Conservation (phyloP, 2,113 vertebrate genomes). For the Callospermophilus lateralis region DNA sequence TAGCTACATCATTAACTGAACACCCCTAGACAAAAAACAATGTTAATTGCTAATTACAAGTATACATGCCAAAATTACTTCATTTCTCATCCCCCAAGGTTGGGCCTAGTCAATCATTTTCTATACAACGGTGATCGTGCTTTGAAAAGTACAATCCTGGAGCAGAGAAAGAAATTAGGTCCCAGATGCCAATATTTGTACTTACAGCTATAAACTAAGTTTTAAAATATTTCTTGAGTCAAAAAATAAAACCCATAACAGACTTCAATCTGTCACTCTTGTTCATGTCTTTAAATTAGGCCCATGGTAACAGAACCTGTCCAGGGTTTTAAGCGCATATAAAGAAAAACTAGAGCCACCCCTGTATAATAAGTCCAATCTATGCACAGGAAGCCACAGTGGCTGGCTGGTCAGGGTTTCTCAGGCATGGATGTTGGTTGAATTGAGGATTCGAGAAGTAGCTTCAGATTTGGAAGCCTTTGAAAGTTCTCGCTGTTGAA, state of each 20-base stretch:
- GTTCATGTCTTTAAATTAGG: neutral
- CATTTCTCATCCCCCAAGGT: neutral
- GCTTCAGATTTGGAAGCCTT: conserved; percentile 88
- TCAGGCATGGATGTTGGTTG: conserved; percentile 82
- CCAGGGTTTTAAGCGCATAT: neutral
- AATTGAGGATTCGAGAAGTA: conserved; percentile 86
- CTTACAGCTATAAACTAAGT: neutral
- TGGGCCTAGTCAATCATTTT: neutral
- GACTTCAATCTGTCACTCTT: conserved; percentile 81
- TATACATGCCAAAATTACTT: neutral
- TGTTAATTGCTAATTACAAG: neutral
- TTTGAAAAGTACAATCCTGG: neutral
- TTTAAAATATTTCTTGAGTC: conserved; percentile 28
- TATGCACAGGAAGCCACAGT: neutral
- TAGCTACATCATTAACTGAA: neutral
- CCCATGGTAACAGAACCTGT: neutral
- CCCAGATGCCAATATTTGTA: conserved; percentile 23
- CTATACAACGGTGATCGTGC: conserved; percentile 21
- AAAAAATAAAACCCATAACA: neutral
- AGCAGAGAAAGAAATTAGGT: neutral
- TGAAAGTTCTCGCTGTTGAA: conserved; percentile 89
- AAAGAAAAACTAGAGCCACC: neutral
- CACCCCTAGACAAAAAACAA: neutral
- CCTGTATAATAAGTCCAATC: neutral
- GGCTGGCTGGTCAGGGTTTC: neutral